Conservation (phyloP, 2,797 vertebrate species). For the Craterocephalus amniculus region DNA sequence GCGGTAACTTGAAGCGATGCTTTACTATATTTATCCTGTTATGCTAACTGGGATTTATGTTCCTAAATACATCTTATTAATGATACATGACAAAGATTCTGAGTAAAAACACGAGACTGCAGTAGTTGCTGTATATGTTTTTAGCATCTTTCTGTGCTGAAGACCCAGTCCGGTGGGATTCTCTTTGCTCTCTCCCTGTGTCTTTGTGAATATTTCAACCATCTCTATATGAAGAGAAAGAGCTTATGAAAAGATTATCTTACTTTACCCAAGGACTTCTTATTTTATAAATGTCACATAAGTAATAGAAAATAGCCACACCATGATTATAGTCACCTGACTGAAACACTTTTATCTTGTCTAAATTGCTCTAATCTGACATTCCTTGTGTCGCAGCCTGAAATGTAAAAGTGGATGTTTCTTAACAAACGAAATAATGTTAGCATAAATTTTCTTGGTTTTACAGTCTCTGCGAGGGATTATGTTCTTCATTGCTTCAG, state of each 20-base stretch:
- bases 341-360: neutral
- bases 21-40: neutral
- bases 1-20: neutral
- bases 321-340: neutral
- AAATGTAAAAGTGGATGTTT: no score
- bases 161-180: neutral
- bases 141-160: neutral
- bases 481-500: neutral
- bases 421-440: no score
- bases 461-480: no score
- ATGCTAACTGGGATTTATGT: neutral
- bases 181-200: neutral
- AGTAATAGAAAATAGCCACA: neutral
- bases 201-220: neutral
- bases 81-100: neutral
- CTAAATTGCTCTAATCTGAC: neutral
- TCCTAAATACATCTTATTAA: neutral
- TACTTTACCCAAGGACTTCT: no score
- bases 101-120: neutral
- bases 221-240: neutral
- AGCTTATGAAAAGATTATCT: neutral
- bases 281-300: no score
- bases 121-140: neutral
- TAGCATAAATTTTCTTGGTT: no score
- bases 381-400: no score